These are phyloP conservation scores for Channa maculata DNA, from an alignment of 2,113 vertebrate species.

Conservation along the genomic window DNA sequence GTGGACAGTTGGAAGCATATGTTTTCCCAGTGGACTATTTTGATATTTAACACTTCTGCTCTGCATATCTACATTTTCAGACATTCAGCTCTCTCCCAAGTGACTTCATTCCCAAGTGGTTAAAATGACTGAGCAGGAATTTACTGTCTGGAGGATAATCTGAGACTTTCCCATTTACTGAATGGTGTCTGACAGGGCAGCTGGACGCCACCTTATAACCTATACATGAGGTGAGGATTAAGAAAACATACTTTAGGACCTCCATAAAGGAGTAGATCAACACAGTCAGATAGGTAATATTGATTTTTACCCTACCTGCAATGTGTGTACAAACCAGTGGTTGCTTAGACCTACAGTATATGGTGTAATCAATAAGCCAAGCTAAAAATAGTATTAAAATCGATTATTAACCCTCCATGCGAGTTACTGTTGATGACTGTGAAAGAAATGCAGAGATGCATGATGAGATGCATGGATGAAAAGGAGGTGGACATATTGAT, in stretches of 20 bases:
- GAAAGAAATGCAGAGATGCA: too few relatives aligned
- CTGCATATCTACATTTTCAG: conserved; percentile 30
- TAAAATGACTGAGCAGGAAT: conserved; percentile 46
- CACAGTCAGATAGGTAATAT: conserved; percentile 46
- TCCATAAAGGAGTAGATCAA: conserved; percentile 41
- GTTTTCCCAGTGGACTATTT: conserved; percentile 32
- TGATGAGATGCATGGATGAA: conserved; percentile 61
- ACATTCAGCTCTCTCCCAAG: conserved; percentile 11
- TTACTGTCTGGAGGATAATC: conserved; percentile 41
- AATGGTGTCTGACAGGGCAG: not conserved
- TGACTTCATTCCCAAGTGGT: conserved; percentile 42
- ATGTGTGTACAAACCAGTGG: conserved; percentile 48
- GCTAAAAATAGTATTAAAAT: conserved; percentile 75
- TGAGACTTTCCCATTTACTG: conserved; percentile 24
- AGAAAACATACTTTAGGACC: conserved; percentile 56
- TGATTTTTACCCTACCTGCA: conserved; percentile 45
- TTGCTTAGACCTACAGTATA: conserved; percentile 43
- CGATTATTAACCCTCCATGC: conserved; percentile 64
- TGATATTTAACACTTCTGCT: conserved; percentile 20
- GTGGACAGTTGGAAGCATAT: conserved; percentile 20
- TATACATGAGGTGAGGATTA: conserved; percentile 43
- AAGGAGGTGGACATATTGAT: conserved; percentile 71
- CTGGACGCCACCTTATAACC: conserved; percentile 31
- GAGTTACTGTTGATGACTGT: conserved; percentile 54
- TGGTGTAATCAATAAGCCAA: conserved; percentile 64